A percentile compares a stretch with the other conserved stretches of the same genome.
Conservation (phyloP, 2,888 invertebrate species). For the Eupithecia abbreviata region DNA sequence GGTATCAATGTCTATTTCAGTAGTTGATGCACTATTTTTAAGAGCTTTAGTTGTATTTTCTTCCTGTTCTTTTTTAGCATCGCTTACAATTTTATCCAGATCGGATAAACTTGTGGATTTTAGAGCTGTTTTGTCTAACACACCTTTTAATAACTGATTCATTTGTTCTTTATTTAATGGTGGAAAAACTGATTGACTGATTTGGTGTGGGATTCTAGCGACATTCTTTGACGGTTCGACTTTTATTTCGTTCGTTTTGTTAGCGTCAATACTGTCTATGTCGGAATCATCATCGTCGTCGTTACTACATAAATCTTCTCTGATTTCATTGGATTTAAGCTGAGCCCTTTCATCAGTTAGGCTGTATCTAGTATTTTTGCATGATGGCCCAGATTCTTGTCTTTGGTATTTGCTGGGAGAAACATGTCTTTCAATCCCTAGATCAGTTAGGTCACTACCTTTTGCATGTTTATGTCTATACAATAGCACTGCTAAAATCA, state of each 20-base stretch:
- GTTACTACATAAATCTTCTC: background rate
- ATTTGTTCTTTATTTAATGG: constrained; percentile 48
- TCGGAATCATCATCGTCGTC: background rate
- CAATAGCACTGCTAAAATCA: constrained; percentile 18
- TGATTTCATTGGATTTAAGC: constrained; percentile 13
- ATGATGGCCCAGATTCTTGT: constrained; percentile 9
- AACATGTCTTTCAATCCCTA: constrained; percentile 11
- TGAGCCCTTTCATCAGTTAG: constrained; percentile 16
- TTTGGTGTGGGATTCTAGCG: constrained; percentile 5
- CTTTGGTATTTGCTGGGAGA: constrained; percentile 25
- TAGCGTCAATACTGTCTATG: background rate
- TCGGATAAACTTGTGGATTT: constrained; percentile 51
- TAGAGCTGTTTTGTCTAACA: constrained; percentile 46
- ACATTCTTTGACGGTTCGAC: constrained; percentile 24
- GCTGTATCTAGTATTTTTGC: background rate
- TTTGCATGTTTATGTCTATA: constrained; percentile 2
- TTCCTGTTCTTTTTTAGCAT: constrained; percentile 22
- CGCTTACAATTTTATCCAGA: constrained; percentile 48
- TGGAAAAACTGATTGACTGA: constrained; percentile 21
- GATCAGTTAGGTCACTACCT: background rate
- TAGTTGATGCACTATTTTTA: constrained; percentile 25
- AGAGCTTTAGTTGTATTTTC: background rate
- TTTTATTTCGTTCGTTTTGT: background rate
- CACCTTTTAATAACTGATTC: constrained; percentile 49
- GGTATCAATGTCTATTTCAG: constrained; percentile 18